Conservation (phyloP, 1,140 invertebrate genomes). For the Phenacoccus solenopsis region DNA sequence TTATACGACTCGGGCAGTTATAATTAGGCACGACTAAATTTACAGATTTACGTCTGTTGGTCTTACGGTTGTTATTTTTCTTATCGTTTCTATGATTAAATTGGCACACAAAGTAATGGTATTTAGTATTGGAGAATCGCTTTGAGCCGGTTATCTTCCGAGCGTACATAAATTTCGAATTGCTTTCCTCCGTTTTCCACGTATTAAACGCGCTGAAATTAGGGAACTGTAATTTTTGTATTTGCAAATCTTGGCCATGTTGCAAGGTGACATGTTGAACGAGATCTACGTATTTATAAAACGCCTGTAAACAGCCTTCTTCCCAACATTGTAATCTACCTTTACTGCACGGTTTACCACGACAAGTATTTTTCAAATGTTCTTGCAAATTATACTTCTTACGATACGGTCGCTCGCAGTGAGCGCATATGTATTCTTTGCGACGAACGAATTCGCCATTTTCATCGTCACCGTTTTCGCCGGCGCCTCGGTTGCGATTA, state of each 20-base stretch:
- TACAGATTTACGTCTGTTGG: not conserved
- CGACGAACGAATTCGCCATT: slow-evolving; percentile 4
- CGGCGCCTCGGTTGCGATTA: not conserved
- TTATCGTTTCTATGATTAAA: slow-evolving; percentile 10
- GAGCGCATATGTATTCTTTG: slow-evolving; percentile 9
- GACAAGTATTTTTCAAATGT: slow-evolving; percentile 11
- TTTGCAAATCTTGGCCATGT: slow-evolving; percentile 9
- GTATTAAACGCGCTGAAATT: slow-evolving; percentile 7
- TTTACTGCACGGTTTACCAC: slow-evolving; percentile 7
- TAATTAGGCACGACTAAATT: slow-evolving; percentile 5
- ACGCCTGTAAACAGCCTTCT: not conserved
- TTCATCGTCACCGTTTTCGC: not conserved
- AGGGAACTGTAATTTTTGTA: slow-evolving; percentile 10
- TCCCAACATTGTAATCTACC: slow-evolving; percentile 1
- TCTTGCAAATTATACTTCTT: slow-evolving; percentile 9
- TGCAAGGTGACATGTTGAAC: slow-evolving; percentile 5
- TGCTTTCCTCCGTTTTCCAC: slow-evolving; percentile 7
- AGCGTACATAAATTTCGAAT: slow-evolving; percentile 14
- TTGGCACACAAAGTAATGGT: slow-evolving; percentile 8
- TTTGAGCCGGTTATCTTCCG: slow-evolving; percentile 5
- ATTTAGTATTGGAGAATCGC: slow-evolving; percentile 5
- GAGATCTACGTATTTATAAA: slow-evolving; percentile 6
- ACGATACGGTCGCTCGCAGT: slow-evolving; percentile 5
- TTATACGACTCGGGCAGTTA: slow-evolving; percentile 3
- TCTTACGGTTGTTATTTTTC: slow-evolving; percentile 2